phyloP scores from a whole-genome alignment of 2,888 invertebrate genomes.

The Drosophila atripex region DNA sequence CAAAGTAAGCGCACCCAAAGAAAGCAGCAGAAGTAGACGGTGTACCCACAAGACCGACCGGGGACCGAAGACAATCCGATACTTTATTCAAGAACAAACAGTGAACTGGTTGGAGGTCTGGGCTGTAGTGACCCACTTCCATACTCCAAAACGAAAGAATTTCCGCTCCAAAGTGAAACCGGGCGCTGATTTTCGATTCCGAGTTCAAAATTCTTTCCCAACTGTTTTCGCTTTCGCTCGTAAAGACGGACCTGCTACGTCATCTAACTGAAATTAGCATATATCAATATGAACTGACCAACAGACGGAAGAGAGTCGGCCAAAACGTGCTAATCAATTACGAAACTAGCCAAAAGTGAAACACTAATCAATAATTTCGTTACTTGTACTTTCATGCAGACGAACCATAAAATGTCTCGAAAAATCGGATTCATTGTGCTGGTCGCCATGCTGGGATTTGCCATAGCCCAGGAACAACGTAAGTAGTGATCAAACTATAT shows the following conservation, averaged over 20 bases:
- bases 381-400: conserved; percentile 79
- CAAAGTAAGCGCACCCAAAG: conserved; percentile 57
- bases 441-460: conserved; percentile 54
- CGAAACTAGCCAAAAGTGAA: conserved; percentile 67
- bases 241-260: conserved; percentile 33
- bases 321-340: conserved; percentile 72
- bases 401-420: conserved; percentile 61
- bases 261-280: conserved; percentile 61
- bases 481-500: conserved; percentile 54
- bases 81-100: conserved; percentile 45
- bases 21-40: conserved; percentile 53
- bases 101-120: conserved; percentile 30
- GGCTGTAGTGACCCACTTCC: conserved; percentile 32
- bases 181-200: conserved; percentile 30
- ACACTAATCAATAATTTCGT: conserved; percentile 47
- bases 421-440: conserved; percentile 67
- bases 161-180: conserved; percentile 64
- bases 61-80: conserved; percentile 35
- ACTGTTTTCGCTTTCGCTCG: conserved; percentile 69
- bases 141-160: conserved; percentile 25
- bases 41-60: conserved; percentile 35
- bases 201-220: conserved; percentile 44
- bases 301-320: conserved; percentile 13
- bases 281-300: conserved; percentile 13
- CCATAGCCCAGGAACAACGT: conserved; percentile 75